Evolutionary conservation across 2,888 invertebrate genomes (phyloP).

Genomic region (Elgonia sp.): DNA sequence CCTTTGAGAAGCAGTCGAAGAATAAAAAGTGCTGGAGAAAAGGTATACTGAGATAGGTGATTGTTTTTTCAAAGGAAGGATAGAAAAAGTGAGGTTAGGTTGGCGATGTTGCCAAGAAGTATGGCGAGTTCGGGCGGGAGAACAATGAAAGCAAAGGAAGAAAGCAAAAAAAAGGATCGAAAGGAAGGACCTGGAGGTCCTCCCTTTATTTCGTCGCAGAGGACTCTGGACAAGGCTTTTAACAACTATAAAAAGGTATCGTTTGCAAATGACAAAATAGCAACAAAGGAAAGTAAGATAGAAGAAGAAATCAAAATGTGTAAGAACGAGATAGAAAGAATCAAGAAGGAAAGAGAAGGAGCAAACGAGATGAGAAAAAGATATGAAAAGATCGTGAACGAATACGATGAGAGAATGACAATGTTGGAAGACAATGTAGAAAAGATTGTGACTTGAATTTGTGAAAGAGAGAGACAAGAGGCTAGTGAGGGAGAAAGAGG

Average conservation of each 20-base stretch:
- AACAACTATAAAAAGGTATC: background rate
- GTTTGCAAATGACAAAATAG: background rate
- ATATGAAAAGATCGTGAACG: background rate
- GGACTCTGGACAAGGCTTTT: background rate
- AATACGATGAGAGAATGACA: background rate
- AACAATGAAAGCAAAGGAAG: background rate
- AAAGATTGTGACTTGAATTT: background rate
- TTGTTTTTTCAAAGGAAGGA: too few relatives aligned
- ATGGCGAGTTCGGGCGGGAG: too few relatives aligned
- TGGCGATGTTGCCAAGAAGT: too few relatives aligned
- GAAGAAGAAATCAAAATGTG: background rate
- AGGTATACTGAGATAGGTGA: too few relatives aligned
- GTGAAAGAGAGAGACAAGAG: background rate
- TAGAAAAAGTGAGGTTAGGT: too few relatives aligned
- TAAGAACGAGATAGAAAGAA: background rate
- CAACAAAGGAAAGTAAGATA: background rate
- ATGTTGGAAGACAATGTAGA: background rate
- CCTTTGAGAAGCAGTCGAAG: too few relatives aligned
- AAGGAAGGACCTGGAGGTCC: background rate
- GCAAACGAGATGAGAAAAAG: background rate
- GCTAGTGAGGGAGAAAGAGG: background rate
- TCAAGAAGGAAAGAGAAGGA: background rate
- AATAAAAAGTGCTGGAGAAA: too few relatives aligned
- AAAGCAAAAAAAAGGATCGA: background rate
- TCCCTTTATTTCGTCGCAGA: too few relatives aligned